Evolutionary conservation across 1,140 invertebrate genomes (phyloP).

Genomic region (Sinonovacula constricta): DNA sequence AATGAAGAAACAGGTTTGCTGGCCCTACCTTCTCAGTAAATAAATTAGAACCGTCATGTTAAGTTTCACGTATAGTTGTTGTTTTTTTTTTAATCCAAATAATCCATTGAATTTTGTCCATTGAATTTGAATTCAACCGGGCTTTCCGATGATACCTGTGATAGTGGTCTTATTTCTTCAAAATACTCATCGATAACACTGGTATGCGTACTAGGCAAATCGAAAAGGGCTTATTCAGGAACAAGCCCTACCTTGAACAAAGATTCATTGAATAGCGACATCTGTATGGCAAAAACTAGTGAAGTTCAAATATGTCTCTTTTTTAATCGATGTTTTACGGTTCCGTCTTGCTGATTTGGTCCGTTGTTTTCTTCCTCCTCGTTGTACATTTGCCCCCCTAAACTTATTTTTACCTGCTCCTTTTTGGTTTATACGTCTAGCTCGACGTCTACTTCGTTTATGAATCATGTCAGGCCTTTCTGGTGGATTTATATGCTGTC

Average conservation of each 20-base stretch:
- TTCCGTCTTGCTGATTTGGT: neutral
- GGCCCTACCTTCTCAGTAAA: constrained; percentile 36
- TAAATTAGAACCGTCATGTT: constrained; percentile 34
- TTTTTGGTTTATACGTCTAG: neutral
- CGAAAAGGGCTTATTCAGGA: constrained; percentile 19
- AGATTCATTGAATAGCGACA: constrained; percentile 18
- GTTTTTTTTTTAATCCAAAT: constrained; percentile 43
- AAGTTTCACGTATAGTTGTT: constrained; percentile 30
- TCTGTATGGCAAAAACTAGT: neutral
- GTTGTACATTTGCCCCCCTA: too few species aligned
- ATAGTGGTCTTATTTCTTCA: constrained; percentile 47
- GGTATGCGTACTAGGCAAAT: constrained; percentile 43
- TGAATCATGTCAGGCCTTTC: constrained; percentile 4
- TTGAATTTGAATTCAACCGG: constrained; percentile 11
- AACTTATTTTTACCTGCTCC: neutral
- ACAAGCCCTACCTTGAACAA: constrained; percentile 5
- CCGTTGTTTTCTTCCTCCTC: neutral
- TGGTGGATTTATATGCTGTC: constrained; percentile 14
- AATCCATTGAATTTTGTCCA: constrained; percentile 54
- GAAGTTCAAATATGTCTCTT: constrained; percentile 12
- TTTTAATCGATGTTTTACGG: neutral
- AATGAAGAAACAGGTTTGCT: constrained; percentile 32
- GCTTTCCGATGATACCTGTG: neutral
- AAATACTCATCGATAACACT: constrained; percentile 32
- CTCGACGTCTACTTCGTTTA: neutral